Base-by-base conservation (phyloP, 30 jellyfish, hydroid and myxozoan genomes). In the Hydractinia echinata region DNA sequence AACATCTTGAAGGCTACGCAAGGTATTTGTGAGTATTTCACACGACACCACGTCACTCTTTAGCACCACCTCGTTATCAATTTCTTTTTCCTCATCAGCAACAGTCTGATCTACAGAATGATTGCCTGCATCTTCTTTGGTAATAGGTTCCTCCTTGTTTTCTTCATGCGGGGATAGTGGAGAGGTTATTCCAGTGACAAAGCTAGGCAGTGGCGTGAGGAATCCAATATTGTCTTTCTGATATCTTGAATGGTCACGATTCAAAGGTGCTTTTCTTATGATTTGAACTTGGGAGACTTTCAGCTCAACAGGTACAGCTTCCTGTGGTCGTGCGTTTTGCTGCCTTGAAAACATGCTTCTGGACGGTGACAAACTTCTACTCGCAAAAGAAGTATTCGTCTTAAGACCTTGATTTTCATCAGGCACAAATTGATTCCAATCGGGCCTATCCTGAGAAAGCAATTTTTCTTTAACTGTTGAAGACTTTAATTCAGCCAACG, bases 221-320 rank as follows among this genome's bases (percentile, higher is more conserved):
- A 13, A 51, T 2, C 51, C 9, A n/a, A 4, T 64, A 64, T 64
- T 51, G 19, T 16, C 69, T 11, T 13, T 16, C 10, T 30, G 44
- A 30, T 30, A 30, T 30, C 44, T 30, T 0, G 44, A 30, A 30
- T 30, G 2, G 2, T 30, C 44, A 30, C 44, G 44, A 30, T 30
- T 30, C 44, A 30, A 30, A 30, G 44, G 44, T 30, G 44, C 44
- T 30, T 30, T 30, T 30, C 44, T 30, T 7, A 64, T n/a, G 8
- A 64, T 64, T 64, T 64, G 74, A 44, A 4, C 39, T 64, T 64
- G 74, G 10, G 74, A 64, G 16, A 64, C 74, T 13, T 64, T 64
- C 18, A 64, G 19, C 39, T 13, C 74, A 7, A 51, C 39, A 44
- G 74, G 74, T 51, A 64, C 9, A 64, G 18, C 39, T 51, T 64